Evolutionary conservation across 2,113 vertebrate genomes (phyloP), one percentile per base, ranked within the genome.

Genomic region (Salvelinus fontinalis): DNA sequence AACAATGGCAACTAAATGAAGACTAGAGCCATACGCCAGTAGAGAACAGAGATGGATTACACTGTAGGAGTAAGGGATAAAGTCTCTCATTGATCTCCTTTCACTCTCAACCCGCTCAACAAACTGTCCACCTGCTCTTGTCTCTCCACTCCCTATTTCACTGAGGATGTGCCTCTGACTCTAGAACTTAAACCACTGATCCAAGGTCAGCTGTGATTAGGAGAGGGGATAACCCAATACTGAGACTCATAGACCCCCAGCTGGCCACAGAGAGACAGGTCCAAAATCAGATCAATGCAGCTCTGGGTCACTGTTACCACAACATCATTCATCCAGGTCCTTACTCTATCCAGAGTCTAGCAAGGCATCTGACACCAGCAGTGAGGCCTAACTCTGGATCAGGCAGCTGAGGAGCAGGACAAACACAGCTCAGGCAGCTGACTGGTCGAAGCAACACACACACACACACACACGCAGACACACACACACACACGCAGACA

Each of bases 371-470:
- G 88, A 92, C 85, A 82, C 62, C 65, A 84, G 82, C 86, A 89
- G 89, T 87, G 85, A 85, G 85, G 89, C 90, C 89, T 89, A 88
- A 87, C 88, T 88, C 89, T 89, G 89, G 87, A 88, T 90, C 88
- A 90, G 89, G 86, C 88, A 85, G 85, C 87, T 90, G 89, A 92
- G 88, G 81, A 91, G 87, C 89, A 90, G 84, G 84, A 90, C 88
- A 90, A 90, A 90, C 88, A 54, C 51, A 54, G 51, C 51, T 18
- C 4, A 90, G 84, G 86, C 90, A 87, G 88, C 88, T 84, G 86
- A 87, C 85, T 39, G 81, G 89, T 82, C 81, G 83, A 84, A 89
- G 88, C 86, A 77, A 82, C 85, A 34, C 34, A 34, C 34, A 34
- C 34, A 34, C 31, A 34, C 31, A 1, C 1, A 34, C 31, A 31